Evolutionary conservation across 2,797 vertebrate genomes (phyloP).

Genomic region (Pipistrellus pipistrellus): DNA sequence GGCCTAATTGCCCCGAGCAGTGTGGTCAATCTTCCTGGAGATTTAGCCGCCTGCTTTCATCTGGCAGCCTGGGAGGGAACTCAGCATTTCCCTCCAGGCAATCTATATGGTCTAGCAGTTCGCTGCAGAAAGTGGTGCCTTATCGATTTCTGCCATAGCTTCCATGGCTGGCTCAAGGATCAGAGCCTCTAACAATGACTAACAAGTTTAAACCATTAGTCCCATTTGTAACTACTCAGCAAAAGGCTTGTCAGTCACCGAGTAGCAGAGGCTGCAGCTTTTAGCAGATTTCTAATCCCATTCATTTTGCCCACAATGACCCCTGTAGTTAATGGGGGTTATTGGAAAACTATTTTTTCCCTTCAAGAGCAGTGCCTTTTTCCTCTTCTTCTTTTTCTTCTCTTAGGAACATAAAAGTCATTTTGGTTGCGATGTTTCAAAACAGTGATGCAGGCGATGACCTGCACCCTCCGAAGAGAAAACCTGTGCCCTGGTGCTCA

Average conservation of each 20-base stretch:
- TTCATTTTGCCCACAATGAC: constrained; percentile 89
- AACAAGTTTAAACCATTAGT: constrained; percentile 92
- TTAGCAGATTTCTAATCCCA: constrained; percentile 88
- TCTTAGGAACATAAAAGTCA: constrained; percentile 87
- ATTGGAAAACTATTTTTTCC: constrained; percentile 87
- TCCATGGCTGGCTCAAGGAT: constrained; percentile 89
- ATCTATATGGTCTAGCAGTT: constrained; percentile 88
- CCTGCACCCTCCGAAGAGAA: constrained; percentile 78
- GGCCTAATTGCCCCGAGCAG: constrained; percentile 79
- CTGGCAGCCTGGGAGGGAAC: constrained; percentile 84
- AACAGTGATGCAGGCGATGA: constrained; percentile 84
- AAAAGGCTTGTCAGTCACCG: constrained; percentile 89
- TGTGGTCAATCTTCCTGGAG: constrained; percentile 80
- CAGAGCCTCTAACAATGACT: constrained; percentile 89
- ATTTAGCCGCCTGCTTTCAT: constrained; percentile 85
- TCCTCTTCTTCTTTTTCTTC: constrained; percentile 66
- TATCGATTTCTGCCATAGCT: constrained; percentile 89
- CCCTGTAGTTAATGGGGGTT: constrained; percentile 87
- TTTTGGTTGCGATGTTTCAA: constrained; percentile 87
- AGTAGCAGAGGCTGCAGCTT: constrained; percentile 85
- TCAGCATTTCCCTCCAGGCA: constrained; percentile 86
- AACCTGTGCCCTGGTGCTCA: constrained; percentile 66
- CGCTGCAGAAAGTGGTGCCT: constrained; percentile 86
- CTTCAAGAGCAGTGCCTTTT: constrained; percentile 84
- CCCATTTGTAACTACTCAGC: constrained; percentile 89